Evolutionary conservation across 2,888 invertebrate species (phyloP).

Genomic region (Bruchidius siliquastri): DNA sequence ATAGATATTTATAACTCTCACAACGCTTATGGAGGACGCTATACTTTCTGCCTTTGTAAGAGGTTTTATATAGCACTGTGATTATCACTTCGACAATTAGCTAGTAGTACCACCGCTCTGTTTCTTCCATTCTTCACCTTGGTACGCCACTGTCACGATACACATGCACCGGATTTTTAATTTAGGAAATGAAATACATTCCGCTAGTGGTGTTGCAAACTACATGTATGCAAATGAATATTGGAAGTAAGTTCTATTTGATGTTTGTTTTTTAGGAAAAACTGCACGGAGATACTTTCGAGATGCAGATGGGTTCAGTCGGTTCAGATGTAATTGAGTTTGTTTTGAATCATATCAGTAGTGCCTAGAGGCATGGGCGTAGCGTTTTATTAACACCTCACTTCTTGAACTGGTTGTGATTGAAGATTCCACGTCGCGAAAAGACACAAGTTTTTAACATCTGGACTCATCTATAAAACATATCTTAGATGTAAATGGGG

Average conservation of each 20-base stretch:
- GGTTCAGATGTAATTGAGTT: background rate
- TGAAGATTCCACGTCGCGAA: too few relatives aligned
- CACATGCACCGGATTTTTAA: background rate
- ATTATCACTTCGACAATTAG: too few relatives aligned
- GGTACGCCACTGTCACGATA: background rate
- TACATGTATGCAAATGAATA: background rate
- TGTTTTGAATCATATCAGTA: background rate
- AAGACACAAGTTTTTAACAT: too few relatives aligned
- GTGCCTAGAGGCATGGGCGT: background rate
- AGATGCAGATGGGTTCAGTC: background rate
- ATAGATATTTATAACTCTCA: too few relatives aligned
- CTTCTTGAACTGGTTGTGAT: too few relatives aligned
- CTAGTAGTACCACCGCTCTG: too few relatives aligned
- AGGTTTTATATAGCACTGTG: too few relatives aligned
- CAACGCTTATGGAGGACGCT: too few relatives aligned
- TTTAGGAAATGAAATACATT: background rate
- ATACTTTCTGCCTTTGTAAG: too few relatives aligned
- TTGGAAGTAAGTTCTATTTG: background rate
- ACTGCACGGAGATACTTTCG: background rate
- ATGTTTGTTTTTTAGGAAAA: background rate
- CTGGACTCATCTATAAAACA: too few relatives aligned
- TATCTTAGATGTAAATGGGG: too few relatives aligned
- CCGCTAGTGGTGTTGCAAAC: background rate
- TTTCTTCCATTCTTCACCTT: too few relatives aligned
- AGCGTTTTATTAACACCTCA: background rate